Evolutionary conservation across 2,888 invertebrate species (phyloP).

Genomic region (Myopa testacea): DNA sequence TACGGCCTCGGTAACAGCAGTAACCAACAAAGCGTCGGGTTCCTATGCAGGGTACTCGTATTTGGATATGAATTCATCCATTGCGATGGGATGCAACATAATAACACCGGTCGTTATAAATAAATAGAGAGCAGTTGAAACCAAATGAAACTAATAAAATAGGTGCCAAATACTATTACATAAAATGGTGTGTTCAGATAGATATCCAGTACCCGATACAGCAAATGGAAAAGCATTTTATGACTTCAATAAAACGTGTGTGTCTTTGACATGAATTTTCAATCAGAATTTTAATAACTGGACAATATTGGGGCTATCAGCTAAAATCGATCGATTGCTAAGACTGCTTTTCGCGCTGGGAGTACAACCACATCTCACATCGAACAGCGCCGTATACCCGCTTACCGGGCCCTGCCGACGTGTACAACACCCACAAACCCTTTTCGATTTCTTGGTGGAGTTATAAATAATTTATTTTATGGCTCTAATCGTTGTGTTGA

Average conservation of each 20-base stretch:
- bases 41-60: no score
- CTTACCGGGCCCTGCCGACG: no score
- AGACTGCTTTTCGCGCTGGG: conserved; percentile 52
- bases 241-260: conserved; percentile 52
- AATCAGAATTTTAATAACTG: conserved; percentile 68
- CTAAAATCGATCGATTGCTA: conserved; percentile 58
- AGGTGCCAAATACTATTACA: no score
- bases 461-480: conserved; percentile 62
- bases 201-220: no score
- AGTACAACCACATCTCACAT: conserved; percentile 16
- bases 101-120: no score
- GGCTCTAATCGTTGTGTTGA: conserved; percentile 60
- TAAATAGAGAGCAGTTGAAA: no score
- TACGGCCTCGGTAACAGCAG: no score
- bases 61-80: no score
- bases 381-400: not conserved
- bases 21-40: no score
- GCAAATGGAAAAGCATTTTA: not conserved
- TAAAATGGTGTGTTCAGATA: no score
- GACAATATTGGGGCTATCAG: conserved; percentile 57
- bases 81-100: no score
- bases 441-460: conserved; percentile 44
- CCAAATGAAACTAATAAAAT: no score
- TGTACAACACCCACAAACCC: not conserved
- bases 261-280: conserved; percentile 64